Conservation (phyloP, 2,888 invertebrate species). For the Tinea semifulvella region DNA sequence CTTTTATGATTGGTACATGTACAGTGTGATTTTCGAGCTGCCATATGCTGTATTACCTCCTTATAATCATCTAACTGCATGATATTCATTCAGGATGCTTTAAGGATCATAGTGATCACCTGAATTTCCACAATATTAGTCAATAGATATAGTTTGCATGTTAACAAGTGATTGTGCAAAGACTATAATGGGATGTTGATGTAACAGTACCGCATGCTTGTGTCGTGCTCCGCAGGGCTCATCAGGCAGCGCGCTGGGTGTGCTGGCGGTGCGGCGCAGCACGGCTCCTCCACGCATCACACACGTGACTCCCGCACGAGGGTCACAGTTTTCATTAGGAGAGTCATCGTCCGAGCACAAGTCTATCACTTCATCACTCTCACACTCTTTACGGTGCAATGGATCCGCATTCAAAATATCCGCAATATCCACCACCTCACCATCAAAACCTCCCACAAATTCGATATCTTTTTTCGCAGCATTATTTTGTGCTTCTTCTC, state of each 20-base stretch:
- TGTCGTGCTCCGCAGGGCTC: slow-evolving; percentile 58
- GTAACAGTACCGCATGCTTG: slow-evolving; percentile 34
- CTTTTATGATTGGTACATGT: too few relatives aligned
- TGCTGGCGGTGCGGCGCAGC: slow-evolving; percentile 36
- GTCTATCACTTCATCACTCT: slow-evolving; percentile 70
- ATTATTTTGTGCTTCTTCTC: slow-evolving; percentile 31
- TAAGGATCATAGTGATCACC: too few relatives aligned
- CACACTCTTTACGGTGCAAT: slow-evolving; percentile 37
- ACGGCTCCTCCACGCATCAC: slow-evolving; percentile 51
- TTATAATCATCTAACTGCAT: too few relatives aligned
- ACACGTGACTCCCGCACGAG: slow-evolving; percentile 45
- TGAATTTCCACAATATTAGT: too few relatives aligned
- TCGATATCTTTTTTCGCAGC: slow-evolving; percentile 43
- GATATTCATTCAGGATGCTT: too few relatives aligned
- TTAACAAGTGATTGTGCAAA: slow-evolving; percentile 54
- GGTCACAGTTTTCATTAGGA: slow-evolving; percentile 54
- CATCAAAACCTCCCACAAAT: slow-evolving; percentile 48
- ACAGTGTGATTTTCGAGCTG: too few relatives aligned
- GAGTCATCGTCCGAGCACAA: slow-evolving; percentile 74
- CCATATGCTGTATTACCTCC: too few relatives aligned
- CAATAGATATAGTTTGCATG: slow-evolving; percentile 58
- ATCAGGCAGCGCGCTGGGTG: slow-evolving; percentile 44
- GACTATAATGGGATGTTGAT: slow-evolving; percentile 53
- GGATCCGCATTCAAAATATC: slow-evolving; percentile 40
- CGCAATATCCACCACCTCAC: slow-evolving; percentile 32